Percentiles rank a stretch among this genome's conserved stretches.
These are phyloP conservation scores for Mesembrinibis cayennensis DNA, from an alignment of 2,113 vertebrate genomes.

Conservation along the genomic window DNA sequence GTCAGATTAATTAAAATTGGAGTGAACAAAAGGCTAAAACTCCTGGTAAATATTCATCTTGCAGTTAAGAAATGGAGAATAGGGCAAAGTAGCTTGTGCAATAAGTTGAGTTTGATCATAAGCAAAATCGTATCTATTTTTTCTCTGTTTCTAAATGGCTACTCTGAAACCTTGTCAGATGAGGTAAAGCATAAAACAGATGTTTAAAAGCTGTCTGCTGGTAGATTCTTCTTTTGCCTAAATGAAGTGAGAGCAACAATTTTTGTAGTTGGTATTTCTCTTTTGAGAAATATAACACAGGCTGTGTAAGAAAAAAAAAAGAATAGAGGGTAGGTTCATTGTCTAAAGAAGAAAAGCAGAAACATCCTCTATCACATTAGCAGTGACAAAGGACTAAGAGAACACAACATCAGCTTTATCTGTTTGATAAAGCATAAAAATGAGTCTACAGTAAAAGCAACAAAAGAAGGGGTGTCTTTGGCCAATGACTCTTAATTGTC, in stretches of 20 bases:
- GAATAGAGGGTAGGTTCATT: background rate
- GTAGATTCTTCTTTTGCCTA: background rate
- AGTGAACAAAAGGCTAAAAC: background rate
- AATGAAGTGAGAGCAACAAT: background rate
- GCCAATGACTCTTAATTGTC: background rate
- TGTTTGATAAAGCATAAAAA: background rate
- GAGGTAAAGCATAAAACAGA: background rate
- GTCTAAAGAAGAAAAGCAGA: background rate
- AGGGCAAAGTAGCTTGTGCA: background rate
- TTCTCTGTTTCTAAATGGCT: background rate
- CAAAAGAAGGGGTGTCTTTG: background rate
- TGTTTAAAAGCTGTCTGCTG: background rate
- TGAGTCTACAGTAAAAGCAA: background rate
- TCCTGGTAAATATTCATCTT: background rate
- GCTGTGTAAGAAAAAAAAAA: background rate
- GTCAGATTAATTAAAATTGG: background rate
- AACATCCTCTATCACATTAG: background rate
- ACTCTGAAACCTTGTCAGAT: background rate
- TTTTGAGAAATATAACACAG: background rate
- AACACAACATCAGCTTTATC: background rate
- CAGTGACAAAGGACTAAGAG: background rate
- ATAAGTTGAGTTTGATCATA: background rate
- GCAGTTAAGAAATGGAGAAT: background rate
- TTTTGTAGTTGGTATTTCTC: conserved; percentile 1
- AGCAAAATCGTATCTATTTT: background rate